phyloP scores from a whole-genome alignment of 2,113 vertebrate species.

The Erythrolamprus reginae region DNA sequence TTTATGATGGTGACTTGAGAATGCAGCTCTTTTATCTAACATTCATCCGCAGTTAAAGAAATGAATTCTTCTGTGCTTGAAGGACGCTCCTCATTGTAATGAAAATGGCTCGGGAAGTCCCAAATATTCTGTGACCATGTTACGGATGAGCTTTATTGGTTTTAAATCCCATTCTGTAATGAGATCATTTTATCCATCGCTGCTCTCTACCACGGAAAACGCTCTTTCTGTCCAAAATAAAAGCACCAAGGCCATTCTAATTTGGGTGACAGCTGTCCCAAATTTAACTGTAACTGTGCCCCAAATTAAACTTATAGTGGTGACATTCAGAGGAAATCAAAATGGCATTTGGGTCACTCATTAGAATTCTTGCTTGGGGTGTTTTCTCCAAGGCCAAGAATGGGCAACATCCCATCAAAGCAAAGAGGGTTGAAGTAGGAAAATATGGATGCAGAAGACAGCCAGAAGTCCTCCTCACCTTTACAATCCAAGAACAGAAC shows the following conservation, averaged over 20 bases:
- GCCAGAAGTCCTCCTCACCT: background rate
- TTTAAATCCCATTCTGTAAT: background rate
- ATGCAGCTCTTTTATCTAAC: background rate
- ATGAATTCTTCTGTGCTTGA: background rate
- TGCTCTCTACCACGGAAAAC: background rate
- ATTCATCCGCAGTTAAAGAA: background rate
- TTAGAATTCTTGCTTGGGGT: background rate
- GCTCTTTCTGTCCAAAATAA: background rate
- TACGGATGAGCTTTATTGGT: background rate
- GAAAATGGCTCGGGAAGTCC: background rate
- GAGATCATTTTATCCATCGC: background rate
- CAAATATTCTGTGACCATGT: background rate
- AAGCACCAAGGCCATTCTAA: background rate
- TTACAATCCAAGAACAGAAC: background rate
- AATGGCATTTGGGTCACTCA: background rate
- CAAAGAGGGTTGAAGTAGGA: background rate
- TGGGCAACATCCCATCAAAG: background rate
- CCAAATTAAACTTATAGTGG: background rate
- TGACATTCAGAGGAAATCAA: background rate
- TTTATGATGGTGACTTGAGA: conserved; percentile 1
- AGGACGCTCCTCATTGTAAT: background rate
- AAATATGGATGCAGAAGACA: background rate
- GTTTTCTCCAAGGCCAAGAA: background rate
- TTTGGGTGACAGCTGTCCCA: background rate
- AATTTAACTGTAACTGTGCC: background rate